A percentile compares a stretch with the other conserved stretches of the same genome.
Evolutionary conservation across 1,140 invertebrate species (phyloP).

Genomic region (Lasioglossum albipes): DNA sequence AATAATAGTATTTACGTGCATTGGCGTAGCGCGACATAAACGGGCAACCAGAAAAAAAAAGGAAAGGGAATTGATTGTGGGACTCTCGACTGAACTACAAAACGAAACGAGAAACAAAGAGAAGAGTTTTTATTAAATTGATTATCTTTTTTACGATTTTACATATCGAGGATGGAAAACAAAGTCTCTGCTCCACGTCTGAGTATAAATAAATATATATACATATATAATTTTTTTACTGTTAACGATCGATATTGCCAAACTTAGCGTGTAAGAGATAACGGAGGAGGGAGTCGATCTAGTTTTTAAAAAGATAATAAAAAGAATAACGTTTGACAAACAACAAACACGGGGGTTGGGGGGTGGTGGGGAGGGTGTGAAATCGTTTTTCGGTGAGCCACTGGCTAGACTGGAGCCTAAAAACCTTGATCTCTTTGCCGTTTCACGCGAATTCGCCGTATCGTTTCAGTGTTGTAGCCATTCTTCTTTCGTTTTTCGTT

Average conservation of each 20-base stretch:
- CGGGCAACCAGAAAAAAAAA: background rate
- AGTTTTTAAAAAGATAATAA: conserved; percentile 13
- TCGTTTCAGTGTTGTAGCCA: background rate
- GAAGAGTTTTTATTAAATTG: conserved; percentile 47
- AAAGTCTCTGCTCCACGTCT: conserved; percentile 45
- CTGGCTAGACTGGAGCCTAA: conserved; percentile 49
- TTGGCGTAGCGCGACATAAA: conserved; percentile 2
- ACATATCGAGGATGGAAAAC: conserved; percentile 40
- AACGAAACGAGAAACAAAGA: conserved; percentile 5
- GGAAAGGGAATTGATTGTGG: conserved; percentile 38
- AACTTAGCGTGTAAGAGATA: conserved; percentile 48
- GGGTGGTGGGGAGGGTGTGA: background rate
- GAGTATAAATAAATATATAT: conserved; percentile 45
- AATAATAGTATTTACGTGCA: background rate
- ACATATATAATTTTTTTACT: conserved; percentile 51
- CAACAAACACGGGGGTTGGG: background rate
- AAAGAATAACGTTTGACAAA: background rate
- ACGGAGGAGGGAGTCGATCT: conserved; percentile 22
- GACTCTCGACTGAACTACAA: conserved; percentile 31
- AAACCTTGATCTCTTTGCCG: conserved; percentile 42
- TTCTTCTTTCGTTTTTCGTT: background rate
- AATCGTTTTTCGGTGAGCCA: conserved; percentile 36
- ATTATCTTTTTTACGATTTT: conserved; percentile 52
- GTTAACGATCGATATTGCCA: conserved; percentile 50
- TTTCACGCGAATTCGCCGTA: background rate